Conservation (phyloP, 2,888 invertebrate genomes). For the Epirrhoe tristata region DNA sequence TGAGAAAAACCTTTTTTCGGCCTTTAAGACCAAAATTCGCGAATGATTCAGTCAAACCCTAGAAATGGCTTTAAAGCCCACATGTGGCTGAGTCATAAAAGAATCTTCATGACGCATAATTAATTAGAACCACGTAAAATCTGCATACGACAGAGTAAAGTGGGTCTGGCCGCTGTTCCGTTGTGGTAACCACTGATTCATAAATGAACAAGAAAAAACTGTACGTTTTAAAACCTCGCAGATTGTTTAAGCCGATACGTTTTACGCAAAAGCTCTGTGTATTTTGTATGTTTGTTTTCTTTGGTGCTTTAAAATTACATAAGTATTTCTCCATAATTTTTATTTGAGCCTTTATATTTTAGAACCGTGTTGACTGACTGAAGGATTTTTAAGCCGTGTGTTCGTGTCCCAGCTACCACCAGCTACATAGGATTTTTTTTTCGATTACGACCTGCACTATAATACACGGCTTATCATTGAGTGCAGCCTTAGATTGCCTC, state of each 20-base stretch:
- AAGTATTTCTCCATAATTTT: not conserved
- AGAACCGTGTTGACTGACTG: not conserved
- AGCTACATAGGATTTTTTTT: too few relatives aligned
- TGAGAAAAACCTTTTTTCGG: not conserved
- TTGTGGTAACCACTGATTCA: slow-evolving; percentile 24
- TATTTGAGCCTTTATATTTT: not conserved
- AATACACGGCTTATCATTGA: too few relatives aligned
- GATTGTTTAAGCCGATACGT: not conserved
- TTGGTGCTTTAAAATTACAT: not conserved
- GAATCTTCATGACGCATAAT: slow-evolving; percentile 37
- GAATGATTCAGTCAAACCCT: not conserved
- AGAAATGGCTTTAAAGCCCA: slow-evolving; percentile 16
- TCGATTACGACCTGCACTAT: too few relatives aligned
- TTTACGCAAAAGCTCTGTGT: not conserved
- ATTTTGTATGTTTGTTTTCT: not conserved
- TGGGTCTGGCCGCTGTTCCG: slow-evolving; percentile 25
- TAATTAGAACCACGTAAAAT: slow-evolving; percentile 30
- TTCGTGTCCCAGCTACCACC: too few relatives aligned
- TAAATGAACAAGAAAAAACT: slow-evolving; percentile 7
- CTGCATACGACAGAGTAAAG: slow-evolving; percentile 30
- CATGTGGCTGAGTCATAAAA: slow-evolving; percentile 36
- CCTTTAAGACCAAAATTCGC: slow-evolving; percentile 5
- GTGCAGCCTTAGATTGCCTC: too few relatives aligned
- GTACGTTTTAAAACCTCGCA: not conserved
- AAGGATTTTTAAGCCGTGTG: too few relatives aligned